Evolutionary conservation across 2,113 vertebrate genomes (phyloP), one percentile per base, ranked within the genome.

Genomic region (Panthera uncia): DNA sequence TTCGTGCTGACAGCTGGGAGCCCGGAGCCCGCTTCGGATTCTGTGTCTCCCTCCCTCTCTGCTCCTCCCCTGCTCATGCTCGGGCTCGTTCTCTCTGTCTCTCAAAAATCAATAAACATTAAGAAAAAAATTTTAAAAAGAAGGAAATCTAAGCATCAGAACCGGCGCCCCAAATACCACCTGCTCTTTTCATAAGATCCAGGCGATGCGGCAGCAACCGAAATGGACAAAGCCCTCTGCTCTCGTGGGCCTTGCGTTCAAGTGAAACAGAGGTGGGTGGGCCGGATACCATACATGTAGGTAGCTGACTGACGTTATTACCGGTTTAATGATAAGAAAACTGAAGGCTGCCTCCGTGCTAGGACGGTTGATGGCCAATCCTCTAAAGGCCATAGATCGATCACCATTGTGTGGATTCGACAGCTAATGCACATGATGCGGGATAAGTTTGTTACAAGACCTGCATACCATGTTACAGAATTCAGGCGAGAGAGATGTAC

Each of bases 321-420:
- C 11, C 85, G 23, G 33, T 93, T 86, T 96, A 92, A 36, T 85
- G 36, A 78, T 76, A 68, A 85, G 55, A 95, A 92, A 89, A 76
- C 25, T 38, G 21, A 48, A 68, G 27, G 21, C 76, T 73, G 29
- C 12, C 21, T 95, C 23, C 11, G 33, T 45, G 18, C 3, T 78
- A 87, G 31, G 36, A 29, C 41, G 50, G 5, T 79, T 88, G 68
- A 79, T 76, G 57, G 25, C 41, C 25, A 80, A 29, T n/a, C 36
- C 38, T 79, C 27, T 74, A 82, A 69, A 90, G 76, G 50, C 36
- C 63, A 78, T 65, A 82, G 57, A n/a, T 45, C 33, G 45, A 74
- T 85, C 9, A 78, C n/a, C 78, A 63, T 83, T n/a, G 41, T 10
- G 4, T 78, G 15, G 50, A 65, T 29, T 90, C 79, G 27, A 94